Percentiles rank a stretch among this genome's conserved stretches.
Conservation (phyloP, 2,888 invertebrate species). For the Enoplolaimus lenunculus region DNA sequence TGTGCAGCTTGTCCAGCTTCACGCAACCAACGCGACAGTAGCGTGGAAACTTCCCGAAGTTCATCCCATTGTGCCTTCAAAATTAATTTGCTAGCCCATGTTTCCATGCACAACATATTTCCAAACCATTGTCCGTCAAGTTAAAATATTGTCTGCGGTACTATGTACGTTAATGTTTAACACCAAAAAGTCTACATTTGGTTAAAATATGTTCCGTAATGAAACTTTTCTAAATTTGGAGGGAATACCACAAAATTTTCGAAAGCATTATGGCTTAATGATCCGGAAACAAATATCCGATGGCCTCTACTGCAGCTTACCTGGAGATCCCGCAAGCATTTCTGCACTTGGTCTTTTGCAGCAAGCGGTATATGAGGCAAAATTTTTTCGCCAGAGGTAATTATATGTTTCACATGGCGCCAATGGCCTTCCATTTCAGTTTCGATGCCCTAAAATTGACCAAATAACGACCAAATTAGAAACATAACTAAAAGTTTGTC, state of each 20-base stretch:
- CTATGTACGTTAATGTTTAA: too few relatives aligned
- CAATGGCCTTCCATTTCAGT: constrained; percentile 63
- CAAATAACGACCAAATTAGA: not conserved
- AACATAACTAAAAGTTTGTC: constrained; percentile 12
- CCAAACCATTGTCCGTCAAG: too few relatives aligned
- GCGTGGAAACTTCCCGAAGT: constrained; percentile 64
- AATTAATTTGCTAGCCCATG: constrained; percentile 40
- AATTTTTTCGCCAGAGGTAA: constrained; percentile 33
- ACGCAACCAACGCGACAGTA: constrained; percentile 59
- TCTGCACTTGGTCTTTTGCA: constrained; percentile 26
- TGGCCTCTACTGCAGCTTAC: too few relatives aligned
- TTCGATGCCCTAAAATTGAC: constrained; percentile 44
- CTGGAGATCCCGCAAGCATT: constrained; percentile 50
- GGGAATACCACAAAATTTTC: too few relatives aligned
- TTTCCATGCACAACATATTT: not conserved
- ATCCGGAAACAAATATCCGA: too few relatives aligned
- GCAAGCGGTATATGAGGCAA: constrained; percentile 25
- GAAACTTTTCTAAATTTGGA: too few relatives aligned
- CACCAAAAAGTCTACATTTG: too few relatives aligned
- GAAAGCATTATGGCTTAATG: too few relatives aligned
- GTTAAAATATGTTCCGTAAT: too few relatives aligned
- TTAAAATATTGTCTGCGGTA: too few relatives aligned
- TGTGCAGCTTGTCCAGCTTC: constrained; percentile 84
- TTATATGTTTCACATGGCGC: constrained; percentile 43
- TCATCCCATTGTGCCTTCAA: constrained; percentile 71